Base-by-base conservation (phyloP, 2,797 vertebrate species). In the Aldrovandia affinis region DNA sequence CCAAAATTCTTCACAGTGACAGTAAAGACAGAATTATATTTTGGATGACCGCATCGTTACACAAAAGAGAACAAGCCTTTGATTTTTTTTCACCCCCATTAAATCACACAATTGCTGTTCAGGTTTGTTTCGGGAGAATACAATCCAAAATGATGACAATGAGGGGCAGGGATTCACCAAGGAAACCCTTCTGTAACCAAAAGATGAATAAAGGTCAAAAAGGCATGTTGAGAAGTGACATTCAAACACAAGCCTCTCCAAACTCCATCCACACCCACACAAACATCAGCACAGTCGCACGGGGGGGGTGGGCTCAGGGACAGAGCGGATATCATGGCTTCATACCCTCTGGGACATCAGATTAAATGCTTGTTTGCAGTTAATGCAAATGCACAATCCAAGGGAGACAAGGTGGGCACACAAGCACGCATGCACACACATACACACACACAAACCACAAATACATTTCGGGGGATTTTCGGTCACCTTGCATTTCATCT, bases 401-500 rank as follows among this genome's bases (percentile, higher is more conserved):
- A 39, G 54, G 36, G 33, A n/a, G 55, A 61, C 30, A 79, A 54
- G 44, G n/a, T 12, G 47, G 47, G 78, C 78, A 79, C 12, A 22
- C 52, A 52, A 14, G 20, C 84, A 78, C 80, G 61, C 42, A 63
- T 7, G 25, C 5, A 54, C 78, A 70, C 73, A 78, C 55, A 80
- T 3, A 70, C 55, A 81, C 79, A 55, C 5, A 70, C 81, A 78
- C 47, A 85, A 87, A 86, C 81, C 86, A 83, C 44, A 61, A 86
- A 55, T 9, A 63, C 30, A 70, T 44, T 86, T 57, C 82, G 86
- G 3, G 44, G 81, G 63, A 87, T 20, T 12, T 36, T n/a, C 65
- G 83, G 90, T 95, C 94, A 95, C 94, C 94, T 95, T 93, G 92
- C 89, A 92, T 15, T 85, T 90, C 92, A 85, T 94, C 94, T 86